Evolutionary conservation across 2,888 invertebrate genomes (phyloP), one percentile per base, ranked within the genome.

Genomic region (Chirona hameri): DNA sequence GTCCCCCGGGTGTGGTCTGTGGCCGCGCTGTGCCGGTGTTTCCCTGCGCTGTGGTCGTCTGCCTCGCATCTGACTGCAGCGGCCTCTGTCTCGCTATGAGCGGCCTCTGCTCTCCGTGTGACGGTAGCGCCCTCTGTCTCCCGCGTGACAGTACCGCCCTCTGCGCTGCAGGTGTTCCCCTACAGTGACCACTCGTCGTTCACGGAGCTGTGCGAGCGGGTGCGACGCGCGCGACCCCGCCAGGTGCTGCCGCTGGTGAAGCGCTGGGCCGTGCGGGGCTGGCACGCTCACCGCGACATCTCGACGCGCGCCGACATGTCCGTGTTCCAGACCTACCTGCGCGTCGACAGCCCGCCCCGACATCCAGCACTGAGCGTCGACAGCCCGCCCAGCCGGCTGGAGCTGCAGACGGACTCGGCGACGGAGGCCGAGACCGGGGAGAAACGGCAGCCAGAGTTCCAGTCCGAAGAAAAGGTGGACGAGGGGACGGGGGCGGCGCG

Each of bases 111-210:
- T n/a, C n/a, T n/a, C n/a, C n/a, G n/a, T n/a, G n/a, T n/a, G n/a
- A n/a, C n/a, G n/a, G n/a, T n/a, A n/a, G n/a, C n/a, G n/a, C n/a
- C n/a, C n/a, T n/a, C n/a, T n/a, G n/a, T n/a, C n/a, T n/a, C n/a
- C n/a, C n/a, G 39, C 7, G 39, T 39, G 39, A 39, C 39, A 39
- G 39, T 39, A 39, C 4, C 39, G 39, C 39, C 39, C 52, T 18
- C 52, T 52, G 52, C 52, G 7, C 52, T 52, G 31, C 72, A 72
- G 79, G 46, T 79, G 79, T 79, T 79, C n/a, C 46, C 79, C 12
- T 79, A 79, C 48, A 39, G 79, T 21, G 79, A 79, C n/a, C 79
- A 79, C 79, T 48, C 46, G 46, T 48, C 46, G n/a, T 79, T 79
- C n/a, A 24, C 24, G 12, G 79, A 79, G n/a, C 48, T 79, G 48